Evolutionary conservation across 2,113 vertebrate species (phyloP).

Genomic region (Halcyon senegalensis): DNA sequence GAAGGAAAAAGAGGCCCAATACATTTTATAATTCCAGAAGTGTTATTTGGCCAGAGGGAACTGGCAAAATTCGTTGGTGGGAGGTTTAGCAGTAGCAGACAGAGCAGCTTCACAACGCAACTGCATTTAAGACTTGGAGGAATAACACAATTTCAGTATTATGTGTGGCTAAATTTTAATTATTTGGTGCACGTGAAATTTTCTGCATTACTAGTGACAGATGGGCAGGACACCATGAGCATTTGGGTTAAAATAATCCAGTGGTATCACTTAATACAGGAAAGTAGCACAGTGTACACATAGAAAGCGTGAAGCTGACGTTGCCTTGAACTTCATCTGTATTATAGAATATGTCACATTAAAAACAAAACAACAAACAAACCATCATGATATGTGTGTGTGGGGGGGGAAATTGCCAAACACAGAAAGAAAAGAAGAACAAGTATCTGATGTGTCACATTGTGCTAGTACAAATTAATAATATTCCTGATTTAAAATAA

Average conservation of each 20-base stretch:
- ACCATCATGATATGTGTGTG: no score
- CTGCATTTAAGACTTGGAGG: fast-evolving
- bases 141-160: not conserved
- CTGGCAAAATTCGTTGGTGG: not conserved
- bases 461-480: not conserved
- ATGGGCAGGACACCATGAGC: not conserved
- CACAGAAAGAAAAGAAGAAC: not conserved
- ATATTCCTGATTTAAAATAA: not conserved
- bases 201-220: not conserved
- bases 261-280: fast-evolving
- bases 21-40: slow-evolving; percentile 39
- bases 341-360: not conserved
- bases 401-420: not conserved
- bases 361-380: not conserved
- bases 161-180: not conserved
- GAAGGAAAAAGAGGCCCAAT: not conserved
- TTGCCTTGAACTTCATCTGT: not conserved
- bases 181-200: not conserved
- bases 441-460: fast-evolving
- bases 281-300: not conserved
- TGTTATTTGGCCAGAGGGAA: slow-evolving; percentile 9
- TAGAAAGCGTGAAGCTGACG: not conserved
- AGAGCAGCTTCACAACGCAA: not conserved
- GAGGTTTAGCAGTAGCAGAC: not conserved
- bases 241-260: not conserved